phyloP scores from a whole-genome alignment of 2,113 vertebrate genomes.

The Eulacestoma nigropectus region DNA sequence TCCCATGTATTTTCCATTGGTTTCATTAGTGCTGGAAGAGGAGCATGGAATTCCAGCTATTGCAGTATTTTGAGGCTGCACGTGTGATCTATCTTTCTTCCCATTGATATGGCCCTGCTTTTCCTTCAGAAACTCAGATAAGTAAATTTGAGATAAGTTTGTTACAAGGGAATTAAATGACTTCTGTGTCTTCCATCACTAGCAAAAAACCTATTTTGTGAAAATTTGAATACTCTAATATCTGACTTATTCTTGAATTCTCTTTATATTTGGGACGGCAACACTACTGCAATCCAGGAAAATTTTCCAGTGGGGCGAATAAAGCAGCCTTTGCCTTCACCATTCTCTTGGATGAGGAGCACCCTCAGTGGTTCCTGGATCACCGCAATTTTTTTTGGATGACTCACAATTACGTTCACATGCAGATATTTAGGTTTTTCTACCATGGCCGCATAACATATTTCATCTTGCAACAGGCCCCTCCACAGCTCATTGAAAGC shows the following conservation, averaged over 20 bases:
- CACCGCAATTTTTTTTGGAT: background rate
- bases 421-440: background rate
- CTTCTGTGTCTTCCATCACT: background rate
- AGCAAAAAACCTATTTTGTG: background rate
- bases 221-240: background rate
- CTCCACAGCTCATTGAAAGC: background rate
- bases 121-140: background rate
- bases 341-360: background rate
- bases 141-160: background rate
- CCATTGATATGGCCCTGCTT: background rate
- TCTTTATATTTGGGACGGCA: background rate
- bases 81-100: background rate
- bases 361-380: background rate
- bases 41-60: background rate
- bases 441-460: fast-evolving
- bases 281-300: background rate
- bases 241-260: background rate
- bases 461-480: background rate
- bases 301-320: background rate
- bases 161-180: background rate
- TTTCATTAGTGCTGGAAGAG: background rate
- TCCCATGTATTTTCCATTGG: background rate
- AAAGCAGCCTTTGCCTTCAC: background rate
- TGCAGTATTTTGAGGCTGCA: background rate
- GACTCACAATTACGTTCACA: background rate